These are phyloP conservation scores for Pyrgus malvae DNA, from an alignment of 2,888 invertebrate species.

Conservation along the genomic window DNA sequence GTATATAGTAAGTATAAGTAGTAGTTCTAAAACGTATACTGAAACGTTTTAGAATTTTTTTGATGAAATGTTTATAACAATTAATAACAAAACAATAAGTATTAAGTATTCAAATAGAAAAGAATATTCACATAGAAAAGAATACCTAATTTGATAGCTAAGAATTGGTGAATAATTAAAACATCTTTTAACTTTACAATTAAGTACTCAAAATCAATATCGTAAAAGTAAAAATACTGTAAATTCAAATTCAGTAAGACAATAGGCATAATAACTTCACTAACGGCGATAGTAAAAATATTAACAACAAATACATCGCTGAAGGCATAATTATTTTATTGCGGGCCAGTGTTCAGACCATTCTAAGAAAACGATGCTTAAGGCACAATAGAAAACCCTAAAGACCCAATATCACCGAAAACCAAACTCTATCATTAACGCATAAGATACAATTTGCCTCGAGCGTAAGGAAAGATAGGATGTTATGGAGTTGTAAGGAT, in stretches of 20 bases:
- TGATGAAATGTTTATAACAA: too few species aligned
- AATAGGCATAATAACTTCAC: conserved; percentile 32
- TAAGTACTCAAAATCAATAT: not conserved
- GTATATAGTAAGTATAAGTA: too few species aligned
- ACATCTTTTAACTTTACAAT: too few species aligned
- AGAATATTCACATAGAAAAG: too few species aligned
- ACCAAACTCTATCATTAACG: not conserved
- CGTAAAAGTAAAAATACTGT: not conserved
- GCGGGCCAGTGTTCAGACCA: conserved; percentile 28
- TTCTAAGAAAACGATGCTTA: conserved; percentile 42
- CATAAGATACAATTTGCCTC: conserved; percentile 15
- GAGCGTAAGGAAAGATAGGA: not conserved
- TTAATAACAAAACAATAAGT: too few species aligned
- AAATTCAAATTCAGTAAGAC: not conserved
- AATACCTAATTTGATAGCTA: too few species aligned
- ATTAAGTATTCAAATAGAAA: too few species aligned
- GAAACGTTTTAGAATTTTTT: too few species aligned
- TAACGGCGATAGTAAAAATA: conserved; percentile 42
- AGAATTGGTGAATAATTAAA: too few species aligned
- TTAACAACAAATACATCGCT: conserved; percentile 38
- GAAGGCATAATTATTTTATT: conserved; percentile 50
- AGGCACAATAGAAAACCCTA: conserved; percentile 30
- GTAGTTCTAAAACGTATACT: too few species aligned
- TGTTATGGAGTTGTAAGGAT: conserved; percentile 5
- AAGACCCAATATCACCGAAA: not conserved